Conservation (phyloP, 2,888 invertebrate species). For the Aporophyla lueneburgensis region DNA sequence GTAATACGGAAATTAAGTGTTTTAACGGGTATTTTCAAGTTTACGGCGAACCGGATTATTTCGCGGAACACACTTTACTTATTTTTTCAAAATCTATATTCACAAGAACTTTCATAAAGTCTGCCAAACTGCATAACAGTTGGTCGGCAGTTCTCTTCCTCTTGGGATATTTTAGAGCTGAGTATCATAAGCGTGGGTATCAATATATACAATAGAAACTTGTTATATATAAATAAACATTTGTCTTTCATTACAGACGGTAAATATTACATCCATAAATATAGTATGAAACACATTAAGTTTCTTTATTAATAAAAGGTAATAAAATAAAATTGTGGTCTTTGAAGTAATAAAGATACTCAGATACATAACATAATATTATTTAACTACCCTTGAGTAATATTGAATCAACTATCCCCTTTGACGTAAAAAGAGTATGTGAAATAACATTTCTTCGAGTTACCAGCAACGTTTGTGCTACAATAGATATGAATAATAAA, state of each 20-base stretch:
- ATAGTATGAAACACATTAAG: background rate
- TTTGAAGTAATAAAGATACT: background rate
- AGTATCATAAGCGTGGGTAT: no score
- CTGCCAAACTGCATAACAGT: no score
- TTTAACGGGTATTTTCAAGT: no score
- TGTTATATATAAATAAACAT: background rate
- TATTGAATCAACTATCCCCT: slow-evolving; percentile 33
- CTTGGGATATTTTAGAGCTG: no score
- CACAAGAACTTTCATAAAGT: no score
- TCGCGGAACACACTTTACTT: no score
- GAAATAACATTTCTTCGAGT: slow-evolving; percentile 47
- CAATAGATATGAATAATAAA: slow-evolving; percentile 64
- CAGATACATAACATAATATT: background rate
- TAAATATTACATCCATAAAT: no score
- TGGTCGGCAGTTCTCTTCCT: no score
- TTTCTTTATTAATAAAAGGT: background rate
- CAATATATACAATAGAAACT: background rate
- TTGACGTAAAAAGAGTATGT: slow-evolving; percentile 41
- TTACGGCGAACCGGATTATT: no score
- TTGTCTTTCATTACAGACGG: background rate
- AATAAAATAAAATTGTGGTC: background rate
- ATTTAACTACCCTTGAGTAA: slow-evolving; percentile 15
- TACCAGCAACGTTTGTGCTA: slow-evolving; percentile 44
- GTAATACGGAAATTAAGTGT: no score
- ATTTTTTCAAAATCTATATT: no score